Evolutionary conservation across 53 echinoderm and acorn worm genomes (phyloP).

Genomic region (Holothuria scabra): DNA sequence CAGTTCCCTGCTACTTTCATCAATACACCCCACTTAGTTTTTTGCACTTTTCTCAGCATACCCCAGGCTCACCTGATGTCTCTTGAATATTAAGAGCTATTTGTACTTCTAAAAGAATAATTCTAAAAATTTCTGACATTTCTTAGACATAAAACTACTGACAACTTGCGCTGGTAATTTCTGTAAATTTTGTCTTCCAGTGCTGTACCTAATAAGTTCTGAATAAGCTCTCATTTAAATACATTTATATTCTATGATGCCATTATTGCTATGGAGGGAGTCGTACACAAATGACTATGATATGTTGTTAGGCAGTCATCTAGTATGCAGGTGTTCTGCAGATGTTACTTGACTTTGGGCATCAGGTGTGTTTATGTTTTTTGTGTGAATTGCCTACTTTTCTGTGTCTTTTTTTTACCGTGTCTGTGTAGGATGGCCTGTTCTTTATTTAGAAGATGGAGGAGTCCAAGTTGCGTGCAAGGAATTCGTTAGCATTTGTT

Average conservation of each 20-base stretch:
- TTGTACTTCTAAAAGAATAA: no score
- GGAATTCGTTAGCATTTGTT: no score
- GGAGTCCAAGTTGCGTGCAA: neutral
- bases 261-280: conserved; percentile 8
- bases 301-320: neutral
- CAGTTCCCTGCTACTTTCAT: no score
- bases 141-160: no score
- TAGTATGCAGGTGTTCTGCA: conserved; percentile 34
- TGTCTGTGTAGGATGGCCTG: conserved; percentile 1
- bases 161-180: no score
- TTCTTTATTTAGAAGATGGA: neutral
- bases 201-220: no score
- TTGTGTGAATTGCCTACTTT: conserved; percentile 17
- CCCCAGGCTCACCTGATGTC: no score
- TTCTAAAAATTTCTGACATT: no score
- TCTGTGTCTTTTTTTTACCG: neutral
- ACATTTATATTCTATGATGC: conserved; percentile 24
- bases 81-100: no score
- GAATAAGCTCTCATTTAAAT: conserved; percentile 13
- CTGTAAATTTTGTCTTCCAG: no score
- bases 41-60: no score
- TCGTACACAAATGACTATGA: neutral
- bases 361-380: conserved; percentile 13
- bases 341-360: neutral
- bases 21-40: no score